Conservation (phyloP, 2,113 vertebrate genomes). For the Upupa epops region DNA sequence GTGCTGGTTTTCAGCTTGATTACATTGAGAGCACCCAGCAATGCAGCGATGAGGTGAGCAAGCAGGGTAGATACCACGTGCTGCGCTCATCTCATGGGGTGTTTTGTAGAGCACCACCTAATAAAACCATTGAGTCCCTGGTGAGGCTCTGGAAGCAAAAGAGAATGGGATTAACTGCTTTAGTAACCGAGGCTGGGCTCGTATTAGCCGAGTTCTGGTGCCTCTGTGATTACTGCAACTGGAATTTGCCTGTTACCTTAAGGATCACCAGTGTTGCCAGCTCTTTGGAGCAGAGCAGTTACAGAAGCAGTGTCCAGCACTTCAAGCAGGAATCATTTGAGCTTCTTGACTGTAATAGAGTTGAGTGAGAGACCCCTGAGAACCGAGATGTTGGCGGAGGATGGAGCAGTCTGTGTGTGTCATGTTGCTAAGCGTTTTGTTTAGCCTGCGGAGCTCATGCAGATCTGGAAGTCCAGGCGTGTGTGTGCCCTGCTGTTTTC, state of each 20-base stretch:
- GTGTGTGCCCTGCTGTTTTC: too few relatives aligned
- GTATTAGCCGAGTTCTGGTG: not conserved
- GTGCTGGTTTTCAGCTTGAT: not conserved
- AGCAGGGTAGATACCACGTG: constrained; percentile 24
- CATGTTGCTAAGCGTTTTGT: constrained; percentile 14
- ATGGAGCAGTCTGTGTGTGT: not conserved
- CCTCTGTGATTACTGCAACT: not conserved
- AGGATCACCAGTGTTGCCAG: not conserved
- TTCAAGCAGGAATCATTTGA: not conserved
- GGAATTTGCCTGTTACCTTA: not conserved
- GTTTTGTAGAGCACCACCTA: constrained; percentile 1
- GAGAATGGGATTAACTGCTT: not conserved
- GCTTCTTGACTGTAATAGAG: not conserved
- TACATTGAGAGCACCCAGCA: constrained; percentile 1
- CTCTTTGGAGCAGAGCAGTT: not conserved
- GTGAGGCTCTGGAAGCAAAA: not conserved
- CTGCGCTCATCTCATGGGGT: not conserved
- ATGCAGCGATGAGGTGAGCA: not conserved
- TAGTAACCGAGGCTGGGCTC: not conserved
- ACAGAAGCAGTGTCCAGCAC: not conserved
- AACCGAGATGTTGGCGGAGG: not conserved
- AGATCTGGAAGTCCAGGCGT: not conserved
- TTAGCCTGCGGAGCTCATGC: not conserved
- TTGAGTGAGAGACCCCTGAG: not conserved
- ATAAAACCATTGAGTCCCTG: not conserved